Evolutionary conservation across 2,113 vertebrate species (phyloP).

Genomic region (Lepus europaeus): DNA sequence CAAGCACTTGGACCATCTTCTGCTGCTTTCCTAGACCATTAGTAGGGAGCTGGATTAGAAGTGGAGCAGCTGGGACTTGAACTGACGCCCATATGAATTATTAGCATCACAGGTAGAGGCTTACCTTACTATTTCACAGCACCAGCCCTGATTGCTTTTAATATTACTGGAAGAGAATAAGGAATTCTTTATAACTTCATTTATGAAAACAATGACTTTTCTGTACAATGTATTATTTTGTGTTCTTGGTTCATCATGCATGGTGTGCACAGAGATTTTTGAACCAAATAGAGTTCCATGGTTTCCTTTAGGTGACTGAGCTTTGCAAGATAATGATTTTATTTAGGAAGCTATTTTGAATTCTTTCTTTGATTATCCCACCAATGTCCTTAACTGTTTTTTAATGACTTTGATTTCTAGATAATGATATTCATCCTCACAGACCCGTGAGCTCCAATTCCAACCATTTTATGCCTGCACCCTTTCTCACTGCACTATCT

Average conservation of each 20-base stretch:
- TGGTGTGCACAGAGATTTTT: background rate
- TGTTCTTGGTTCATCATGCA: background rate
- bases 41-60: no score
- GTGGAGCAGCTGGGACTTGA: no score
- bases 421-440: slow-evolving; percentile 49
- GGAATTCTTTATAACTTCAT: slow-evolving; percentile 40
- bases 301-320: slow-evolving; percentile 3
- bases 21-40: no score
- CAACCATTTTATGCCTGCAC: background rate
- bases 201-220: slow-evolving; percentile 52
- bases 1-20: no score
- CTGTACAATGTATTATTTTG: background rate
- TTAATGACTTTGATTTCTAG: slow-evolving; percentile 57
- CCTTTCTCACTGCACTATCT: background rate
- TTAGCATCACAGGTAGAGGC: slow-evolving; percentile 64
- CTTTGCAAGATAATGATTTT: slow-evolving; percentile 35
- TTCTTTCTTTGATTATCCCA: slow-evolving; percentile 34
- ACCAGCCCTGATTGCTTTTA: slow-evolving; percentile 62
- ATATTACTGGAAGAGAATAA: slow-evolving; percentile 71
- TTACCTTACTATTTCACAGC: slow-evolving; percentile 66
- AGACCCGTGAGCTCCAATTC: slow-evolving; percentile 27
- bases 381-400: background rate
- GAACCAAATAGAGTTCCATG: background rate
- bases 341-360: slow-evolving; percentile 43
- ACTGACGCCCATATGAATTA: background rate